Evolutionary conservation across 1,140 invertebrate species (phyloP), one percentile per base, ranked within the genome.

Genomic region (Hylaeus anthracinus): DNA sequence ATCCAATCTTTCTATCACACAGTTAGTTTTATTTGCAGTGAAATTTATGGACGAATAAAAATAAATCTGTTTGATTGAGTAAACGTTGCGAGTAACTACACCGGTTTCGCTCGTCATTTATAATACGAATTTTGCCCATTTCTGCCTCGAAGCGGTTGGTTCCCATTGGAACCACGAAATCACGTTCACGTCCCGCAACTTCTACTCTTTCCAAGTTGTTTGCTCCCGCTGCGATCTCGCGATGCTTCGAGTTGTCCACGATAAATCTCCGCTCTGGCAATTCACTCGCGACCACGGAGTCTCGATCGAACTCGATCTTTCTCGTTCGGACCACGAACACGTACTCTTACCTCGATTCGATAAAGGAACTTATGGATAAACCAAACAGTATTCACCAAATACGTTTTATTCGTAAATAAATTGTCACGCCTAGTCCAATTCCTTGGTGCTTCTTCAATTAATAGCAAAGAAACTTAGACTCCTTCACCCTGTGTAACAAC

Each of bases 81-180:
- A 26, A 26, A 26, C 26, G 26, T 26, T 26, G 26, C 26, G 26
- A 26, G 26, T 26, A 26, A 26, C 26, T 26, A 26, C 26, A 26
- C 26, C 26, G 26, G 26, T 26, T 26, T 26, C 26, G 26, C 26
- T 26, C 26, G 26, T 26, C 26, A 26, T 26, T 26, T 26, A 26
- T 26, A 26, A 26, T 26, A 26, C 26, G 26, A 26, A 26, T 26
- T 26, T 26, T 26, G 26, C 26, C 26, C 26, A 77, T 74, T 67
- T 71, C 66, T 55, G 37, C 26, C 37, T n/a, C 51, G 37, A 72
- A 14, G 45, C 56, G 83, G 80, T 76, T 69, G 64, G 77, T 55
- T 88, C 82, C 82, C 83, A 72, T 72, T 76, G 83, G 87, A 84
- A 67, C 79, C 83, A 85, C 83, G 86, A 89, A 90, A 89, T 90